Evolutionary conservation across 1,140 invertebrate genomes (phyloP).

Genomic region (Monochamus saltuarius): DNA sequence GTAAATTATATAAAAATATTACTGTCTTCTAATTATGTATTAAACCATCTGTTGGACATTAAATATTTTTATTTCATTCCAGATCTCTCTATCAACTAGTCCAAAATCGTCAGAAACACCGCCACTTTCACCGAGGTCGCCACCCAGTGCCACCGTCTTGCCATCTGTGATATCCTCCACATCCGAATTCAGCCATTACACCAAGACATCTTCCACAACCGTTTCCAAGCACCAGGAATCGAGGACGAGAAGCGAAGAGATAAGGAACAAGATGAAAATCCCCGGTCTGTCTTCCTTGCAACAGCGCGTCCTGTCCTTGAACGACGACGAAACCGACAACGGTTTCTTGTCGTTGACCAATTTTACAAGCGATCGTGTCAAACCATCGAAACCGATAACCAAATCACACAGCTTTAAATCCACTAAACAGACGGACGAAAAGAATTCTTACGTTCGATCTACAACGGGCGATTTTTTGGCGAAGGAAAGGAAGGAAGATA

Average conservation of each 20-base stretch:
- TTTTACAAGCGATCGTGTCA: conserved; percentile 48
- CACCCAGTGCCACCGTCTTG: conserved; percentile 21
- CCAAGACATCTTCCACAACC: conserved; percentile 9
- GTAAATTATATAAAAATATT: no score
- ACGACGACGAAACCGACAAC: conserved; percentile 47
- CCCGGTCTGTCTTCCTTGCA: conserved; percentile 57
- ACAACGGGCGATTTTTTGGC: not conserved
- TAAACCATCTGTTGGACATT: no score
- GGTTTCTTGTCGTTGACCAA: conserved; percentile 50
- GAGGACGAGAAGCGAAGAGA: conserved; percentile 38
- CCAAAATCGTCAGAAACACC: conserved; percentile 13
- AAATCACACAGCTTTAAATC: conserved; percentile 68
- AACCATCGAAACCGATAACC: conserved; percentile 57
- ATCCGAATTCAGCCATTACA: conserved; percentile 12
- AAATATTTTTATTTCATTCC: not conserved
- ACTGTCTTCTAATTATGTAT: no score
- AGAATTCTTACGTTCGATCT: not conserved
- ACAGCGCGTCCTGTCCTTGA: conserved; percentile 46
- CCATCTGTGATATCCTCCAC: conserved; percentile 14
- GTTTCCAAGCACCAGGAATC: conserved; percentile 14
- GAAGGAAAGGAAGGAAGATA: conserved; percentile 14
- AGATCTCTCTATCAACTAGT: conserved; percentile 20
- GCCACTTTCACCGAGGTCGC: conserved; percentile 19
- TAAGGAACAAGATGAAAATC: conserved; percentile 51
- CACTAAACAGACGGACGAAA: conserved; percentile 40